Conservation (phyloP, 2,797 vertebrate genomes). For the Bovichtus diacanthus region DNA sequence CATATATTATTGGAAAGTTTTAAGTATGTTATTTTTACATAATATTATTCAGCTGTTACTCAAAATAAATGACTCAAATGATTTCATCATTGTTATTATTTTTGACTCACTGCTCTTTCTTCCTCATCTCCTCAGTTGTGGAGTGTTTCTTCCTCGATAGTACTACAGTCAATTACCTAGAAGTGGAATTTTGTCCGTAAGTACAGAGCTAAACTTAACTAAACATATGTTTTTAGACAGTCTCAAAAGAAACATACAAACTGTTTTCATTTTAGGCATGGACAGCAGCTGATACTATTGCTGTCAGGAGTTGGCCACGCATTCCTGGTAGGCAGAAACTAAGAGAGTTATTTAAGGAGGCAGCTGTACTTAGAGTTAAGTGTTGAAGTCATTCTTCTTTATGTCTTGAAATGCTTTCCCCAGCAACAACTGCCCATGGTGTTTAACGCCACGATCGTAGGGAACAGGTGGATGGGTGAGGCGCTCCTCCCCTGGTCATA, state of each 20-base stretch:
- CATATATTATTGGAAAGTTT: slow-evolving; percentile 39
- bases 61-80: slow-evolving; percentile 12
- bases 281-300: slow-evolving; percentile 92
- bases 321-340: slow-evolving; percentile 86
- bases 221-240: neutral
- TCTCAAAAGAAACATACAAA: neutral
- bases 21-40: slow-evolving; percentile 27
- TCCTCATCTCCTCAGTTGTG: slow-evolving; percentile 84
- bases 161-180: slow-evolving; percentile 89
- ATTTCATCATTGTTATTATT: slow-evolving; percentile 24
- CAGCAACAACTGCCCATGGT: slow-evolving; percentile 86
- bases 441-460: slow-evolving; percentile 70
- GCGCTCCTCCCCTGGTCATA: slow-evolving; percentile 80
- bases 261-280: slow-evolving; percentile 86
- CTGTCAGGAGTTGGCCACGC: slow-evolving; percentile 89
- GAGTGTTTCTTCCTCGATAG: slow-evolving; percentile 94
- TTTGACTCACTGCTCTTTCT: neutral
- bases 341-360: neutral
- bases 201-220: slow-evolving; percentile 68
- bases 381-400: slow-evolving; percentile 6
- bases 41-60: slow-evolving; percentile 13
- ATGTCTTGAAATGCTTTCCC: slow-evolving; percentile 13
- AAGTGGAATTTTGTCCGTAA: slow-evolving; percentile 96
- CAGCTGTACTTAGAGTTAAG: neutral
- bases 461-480: slow-evolving; percentile 75